Base-by-base conservation (phyloP, 2,797 vertebrate genomes). In the Periophthalmus magnuspinnatus region DNA sequence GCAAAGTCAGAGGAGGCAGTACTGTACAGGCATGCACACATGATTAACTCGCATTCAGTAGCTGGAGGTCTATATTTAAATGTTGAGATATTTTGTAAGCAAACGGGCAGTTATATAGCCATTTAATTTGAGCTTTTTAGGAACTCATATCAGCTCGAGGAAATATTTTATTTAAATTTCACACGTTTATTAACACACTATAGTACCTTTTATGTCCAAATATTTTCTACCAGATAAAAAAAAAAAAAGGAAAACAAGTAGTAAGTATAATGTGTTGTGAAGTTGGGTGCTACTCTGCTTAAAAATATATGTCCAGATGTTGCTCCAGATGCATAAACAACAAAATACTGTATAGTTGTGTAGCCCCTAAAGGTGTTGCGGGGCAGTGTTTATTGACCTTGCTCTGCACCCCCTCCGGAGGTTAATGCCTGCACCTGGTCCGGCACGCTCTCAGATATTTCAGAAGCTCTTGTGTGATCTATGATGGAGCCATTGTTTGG, bases 371-470 rank as follows among this genome's bases (percentile, higher is more conserved):
- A 91, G 83, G 68, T 13, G 21, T 75, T 78, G 72, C 56, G 72
- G 81, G 62, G 67, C 22, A 56, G 73, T 80, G 74, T 78, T 61
- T 85, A 83, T 86, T 89, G 89, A 92, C 88, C 89, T 84, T 84
- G 68, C 81, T 81, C 85, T 89, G 81, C 82, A 77, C 76, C 78
- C 78, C 67, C 22, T 62, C 55, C 47, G 38, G 76, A 88, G 91
- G 90, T 93, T 92, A 92, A 97, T 94, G 94, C 94, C 84, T 91
- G 91, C 91, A 92, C 91, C 91, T 92, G 94, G 94, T 93, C 94
- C 90, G 77, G 75, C 82, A 87, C 89, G 86, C 91, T 81, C 85
- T 85, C 91, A 92, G 92, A 96, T 94, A 95, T 94, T 93, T 93
- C 93, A 92, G 89, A 88, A 89, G 79, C 70, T 85, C 47, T 82